These are phyloP conservation scores for Podargus strigoides DNA, from an alignment of 2,797 vertebrate genomes.

Conservation along the genomic window DNA sequence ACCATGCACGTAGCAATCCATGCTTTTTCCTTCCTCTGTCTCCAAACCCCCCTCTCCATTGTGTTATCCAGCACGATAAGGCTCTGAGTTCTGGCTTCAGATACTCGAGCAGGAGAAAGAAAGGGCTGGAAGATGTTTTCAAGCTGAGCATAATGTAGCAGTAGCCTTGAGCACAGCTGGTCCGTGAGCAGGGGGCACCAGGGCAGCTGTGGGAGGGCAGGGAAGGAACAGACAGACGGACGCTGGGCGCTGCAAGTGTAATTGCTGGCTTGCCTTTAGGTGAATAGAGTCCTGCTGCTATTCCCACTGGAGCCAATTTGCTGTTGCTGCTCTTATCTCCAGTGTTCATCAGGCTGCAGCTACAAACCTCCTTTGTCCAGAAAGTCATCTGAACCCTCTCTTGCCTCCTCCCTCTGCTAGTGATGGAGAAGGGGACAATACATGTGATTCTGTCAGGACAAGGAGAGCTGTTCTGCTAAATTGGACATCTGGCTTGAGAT, in stretches of 20 bases:
- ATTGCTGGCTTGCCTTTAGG: slow-evolving; percentile 69
- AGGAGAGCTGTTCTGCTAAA: slow-evolving; percentile 6
- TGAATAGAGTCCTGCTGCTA: slow-evolving; percentile 66
- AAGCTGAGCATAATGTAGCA: background rate
- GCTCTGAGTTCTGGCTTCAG: background rate
- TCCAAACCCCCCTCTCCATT: background rate
- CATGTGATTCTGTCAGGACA: background rate
- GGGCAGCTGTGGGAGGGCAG: slow-evolving; percentile 3
- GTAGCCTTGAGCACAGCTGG: slow-evolving; percentile 15
- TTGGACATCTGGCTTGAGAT: background rate
- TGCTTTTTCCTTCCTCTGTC: background rate
- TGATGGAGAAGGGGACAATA: slow-evolving; percentile 14
- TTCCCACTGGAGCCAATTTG: slow-evolving; percentile 72
- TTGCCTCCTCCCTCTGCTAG: background rate
- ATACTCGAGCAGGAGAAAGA: background rate
- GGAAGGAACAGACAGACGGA: slow-evolving; percentile 37
- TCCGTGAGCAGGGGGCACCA: background rate
- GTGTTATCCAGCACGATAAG: background rate
- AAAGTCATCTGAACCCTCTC: background rate
- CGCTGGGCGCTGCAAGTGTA: slow-evolving; percentile 40
- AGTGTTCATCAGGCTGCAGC: slow-evolving; percentile 59
- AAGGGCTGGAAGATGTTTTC: background rate
- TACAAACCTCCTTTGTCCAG: slow-evolving; percentile 67
- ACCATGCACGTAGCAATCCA: background rate
- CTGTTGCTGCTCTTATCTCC: slow-evolving; percentile 71